phyloP scores from a whole-genome alignment of 2,797 vertebrate species.

The Cyprinodon diabolis region DNA sequence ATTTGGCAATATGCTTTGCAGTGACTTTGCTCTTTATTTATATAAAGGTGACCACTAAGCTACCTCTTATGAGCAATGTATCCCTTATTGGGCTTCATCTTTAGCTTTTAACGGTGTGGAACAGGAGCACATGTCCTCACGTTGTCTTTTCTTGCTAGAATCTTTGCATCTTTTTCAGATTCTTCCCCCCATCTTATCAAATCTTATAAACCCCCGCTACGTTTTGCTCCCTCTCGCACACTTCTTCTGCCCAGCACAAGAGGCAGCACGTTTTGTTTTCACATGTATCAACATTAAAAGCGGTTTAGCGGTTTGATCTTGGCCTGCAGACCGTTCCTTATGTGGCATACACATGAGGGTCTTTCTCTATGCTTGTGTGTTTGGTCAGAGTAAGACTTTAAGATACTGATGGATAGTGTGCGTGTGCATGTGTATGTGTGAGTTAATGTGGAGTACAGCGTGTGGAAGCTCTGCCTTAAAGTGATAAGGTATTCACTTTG shows the following conservation, averaged over 20 bases:
- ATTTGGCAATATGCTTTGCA: too few relatives aligned
- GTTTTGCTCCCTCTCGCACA: conserved; percentile 6
- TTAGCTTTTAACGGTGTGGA: conserved; percentile 1
- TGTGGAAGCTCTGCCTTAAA: conserved; percentile 71
- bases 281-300: conserved; percentile 55
- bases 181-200: conserved; percentile 42
- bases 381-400: conserved; percentile 24
- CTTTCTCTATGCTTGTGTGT: conserved; percentile 9
- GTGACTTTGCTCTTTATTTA: too few relatives aligned
- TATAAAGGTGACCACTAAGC: background rate
- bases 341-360: conserved; percentile 42
- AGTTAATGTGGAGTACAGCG: conserved; percentile 45
- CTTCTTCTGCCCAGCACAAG: conserved; percentile 20
- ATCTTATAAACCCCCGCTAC: conserved; percentile 3
- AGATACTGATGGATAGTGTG: conserved; percentile 57
- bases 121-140: background rate
- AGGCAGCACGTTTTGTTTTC: conserved; percentile 62
- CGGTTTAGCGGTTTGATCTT: conserved; percentile 58
- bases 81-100: background rate
- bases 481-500: conserved; percentile 80
- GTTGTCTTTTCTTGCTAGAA: conserved; percentile 6
- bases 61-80: too few relatives aligned
- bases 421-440: conserved; percentile 31
- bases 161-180: conserved; percentile 6
- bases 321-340: conserved; percentile 17